phyloP scores from a whole-genome alignment of 1,140 invertebrate genomes.

The Frieseomelitta varia region DNA sequence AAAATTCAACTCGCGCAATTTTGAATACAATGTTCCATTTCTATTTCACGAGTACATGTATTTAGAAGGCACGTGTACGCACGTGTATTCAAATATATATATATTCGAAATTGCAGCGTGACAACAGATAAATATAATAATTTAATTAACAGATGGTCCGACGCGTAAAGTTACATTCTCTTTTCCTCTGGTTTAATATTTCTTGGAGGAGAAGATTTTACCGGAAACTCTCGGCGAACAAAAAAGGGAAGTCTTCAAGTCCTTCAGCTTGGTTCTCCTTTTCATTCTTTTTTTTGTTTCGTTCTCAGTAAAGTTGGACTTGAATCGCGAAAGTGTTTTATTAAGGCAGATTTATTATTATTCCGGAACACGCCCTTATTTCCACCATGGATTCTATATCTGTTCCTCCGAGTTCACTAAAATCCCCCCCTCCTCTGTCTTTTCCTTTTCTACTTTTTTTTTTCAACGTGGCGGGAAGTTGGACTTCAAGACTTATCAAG shows the following conservation, averaged over 20 bases:
- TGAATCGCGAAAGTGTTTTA: constrained; percentile 37
- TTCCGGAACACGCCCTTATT: constrained; percentile 40
- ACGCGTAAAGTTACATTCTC: background rate
- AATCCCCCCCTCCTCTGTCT: background rate
- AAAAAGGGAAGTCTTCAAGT: constrained; percentile 17
- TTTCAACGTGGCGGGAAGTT: constrained; percentile 18
- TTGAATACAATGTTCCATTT: too few relatives aligned
- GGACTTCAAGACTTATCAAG: constrained; percentile 29
- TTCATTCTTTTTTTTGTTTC: background rate
- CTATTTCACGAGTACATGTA: too few relatives aligned
- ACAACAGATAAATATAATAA: background rate
- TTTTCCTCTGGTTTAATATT: background rate
- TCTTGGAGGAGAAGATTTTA: background rate
- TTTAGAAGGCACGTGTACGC: too few relatives aligned
- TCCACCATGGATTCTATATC: constrained; percentile 37
- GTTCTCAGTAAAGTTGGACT: background rate
- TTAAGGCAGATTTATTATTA: constrained; percentile 48
- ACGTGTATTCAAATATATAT: too few relatives aligned
- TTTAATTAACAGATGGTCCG: background rate
- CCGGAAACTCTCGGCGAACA: background rate
- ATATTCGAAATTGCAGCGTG: too few relatives aligned
- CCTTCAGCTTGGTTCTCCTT: background rate
- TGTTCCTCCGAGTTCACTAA: constrained; percentile 12
- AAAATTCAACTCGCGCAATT: too few relatives aligned
- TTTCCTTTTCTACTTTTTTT: background rate